Percentiles rank a stretch among this genome's conserved stretches.
Conservation (phyloP, 2,888 invertebrate genomes). For the Drosophila leonis region DNA sequence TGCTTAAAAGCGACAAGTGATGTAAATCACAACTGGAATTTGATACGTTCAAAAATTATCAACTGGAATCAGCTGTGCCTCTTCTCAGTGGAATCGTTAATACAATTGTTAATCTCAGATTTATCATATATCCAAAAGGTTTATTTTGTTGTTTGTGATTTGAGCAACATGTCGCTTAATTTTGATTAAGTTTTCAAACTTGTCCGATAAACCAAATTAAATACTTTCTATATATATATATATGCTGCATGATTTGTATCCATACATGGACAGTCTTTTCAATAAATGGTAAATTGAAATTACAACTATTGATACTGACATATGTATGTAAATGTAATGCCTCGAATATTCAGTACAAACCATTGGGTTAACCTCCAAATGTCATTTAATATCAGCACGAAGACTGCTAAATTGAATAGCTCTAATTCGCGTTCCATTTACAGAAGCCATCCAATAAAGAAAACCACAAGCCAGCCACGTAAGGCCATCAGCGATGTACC, state of each 20-base stretch:
- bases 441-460: conserved; percentile 41
- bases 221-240: no score
- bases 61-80: background rate
- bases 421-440: conserved; percentile 34
- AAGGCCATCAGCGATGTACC: conserved; percentile 66
- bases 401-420: conserved; percentile 32
- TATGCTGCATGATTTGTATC: background rate
- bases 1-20: background rate
- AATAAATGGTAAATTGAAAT: background rate
- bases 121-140: conserved; percentile 11
- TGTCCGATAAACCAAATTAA: background rate
- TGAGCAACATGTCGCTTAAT: conserved; percentile 15
- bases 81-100: background rate
- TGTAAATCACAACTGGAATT: conserved; percentile 12
- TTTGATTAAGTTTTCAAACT: conserved; percentile 30
- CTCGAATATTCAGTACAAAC: background rate
- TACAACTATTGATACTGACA: no score
- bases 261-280: background rate
- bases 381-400: conserved; percentile 16
- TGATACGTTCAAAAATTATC: conserved; percentile 1
- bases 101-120: conserved; percentile 14
- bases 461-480: conserved; percentile 45
- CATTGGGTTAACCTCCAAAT: conserved; percentile 14
- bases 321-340: background rate
- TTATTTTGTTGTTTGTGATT: conserved; percentile 25